A percentile compares a stretch with the other conserved stretches of the same genome.
Conservation (phyloP, 2,797 vertebrate genomes). For the Rhabdomys pumilio region DNA sequence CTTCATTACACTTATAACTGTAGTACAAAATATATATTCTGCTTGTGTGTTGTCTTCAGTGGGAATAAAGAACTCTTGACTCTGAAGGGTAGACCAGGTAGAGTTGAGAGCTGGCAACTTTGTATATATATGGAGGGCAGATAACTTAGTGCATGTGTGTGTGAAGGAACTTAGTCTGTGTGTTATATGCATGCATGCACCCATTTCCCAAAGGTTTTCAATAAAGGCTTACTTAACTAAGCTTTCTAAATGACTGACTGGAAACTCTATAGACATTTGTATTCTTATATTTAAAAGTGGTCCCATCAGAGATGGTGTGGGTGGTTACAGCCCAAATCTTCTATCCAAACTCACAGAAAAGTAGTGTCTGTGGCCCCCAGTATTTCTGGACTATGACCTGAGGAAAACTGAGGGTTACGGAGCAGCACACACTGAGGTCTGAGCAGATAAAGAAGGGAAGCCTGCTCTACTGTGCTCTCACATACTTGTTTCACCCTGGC, state of each 20-base stretch:
- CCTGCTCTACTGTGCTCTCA: neutral
- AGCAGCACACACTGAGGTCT: neutral
- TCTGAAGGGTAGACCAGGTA: neutral
- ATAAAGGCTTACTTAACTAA: neutral
- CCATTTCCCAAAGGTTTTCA: neutral
- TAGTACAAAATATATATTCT: slow-evolving; percentile 22
- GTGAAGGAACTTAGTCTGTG: neutral
- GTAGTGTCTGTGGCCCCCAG: neutral
- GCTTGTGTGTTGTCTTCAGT: neutral
- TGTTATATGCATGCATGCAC: neutral
- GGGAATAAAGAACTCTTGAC: neutral
- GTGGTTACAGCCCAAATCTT: neutral
- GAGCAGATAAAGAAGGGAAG: neutral
- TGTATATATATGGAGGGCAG: neutral
- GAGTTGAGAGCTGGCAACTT: neutral
- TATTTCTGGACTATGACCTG: neutral
- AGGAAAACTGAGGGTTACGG: neutral
- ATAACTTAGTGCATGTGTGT: neutral
- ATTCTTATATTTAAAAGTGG: neutral
- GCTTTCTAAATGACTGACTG: neutral
- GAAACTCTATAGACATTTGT: neutral
- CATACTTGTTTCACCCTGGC: slow-evolving; percentile 14
- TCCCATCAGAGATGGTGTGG: neutral
- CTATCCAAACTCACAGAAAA: neutral
- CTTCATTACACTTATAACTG: neutral